Percentiles rank a stretch among this genome's conserved stretches.
Conservation (phyloP, 2,888 invertebrate species). For the Stenurella melanura region DNA sequence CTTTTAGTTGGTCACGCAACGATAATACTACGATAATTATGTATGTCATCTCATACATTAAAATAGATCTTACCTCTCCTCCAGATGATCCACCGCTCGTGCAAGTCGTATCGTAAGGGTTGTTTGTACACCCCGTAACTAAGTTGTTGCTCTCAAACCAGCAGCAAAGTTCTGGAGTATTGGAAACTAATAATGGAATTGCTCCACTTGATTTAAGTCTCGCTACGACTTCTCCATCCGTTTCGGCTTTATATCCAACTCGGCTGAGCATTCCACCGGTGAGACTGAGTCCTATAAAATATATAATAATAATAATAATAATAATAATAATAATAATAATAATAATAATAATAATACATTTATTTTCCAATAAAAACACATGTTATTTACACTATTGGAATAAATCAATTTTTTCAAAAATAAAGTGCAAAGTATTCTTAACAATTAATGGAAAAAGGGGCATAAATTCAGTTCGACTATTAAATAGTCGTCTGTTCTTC, state of each 20-base stretch:
- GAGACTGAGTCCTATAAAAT: constrained; percentile 68
- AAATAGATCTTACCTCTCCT: constrained; percentile 72
- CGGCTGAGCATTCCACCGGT: constrained; percentile 66
- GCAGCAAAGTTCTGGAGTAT: constrained; percentile 79
- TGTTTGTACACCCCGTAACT: constrained; percentile 78
- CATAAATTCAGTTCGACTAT: too few relatives aligned
- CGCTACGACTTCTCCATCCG: constrained; percentile 75
- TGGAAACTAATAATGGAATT: constrained; percentile 79
- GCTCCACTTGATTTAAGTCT: constrained; percentile 76
- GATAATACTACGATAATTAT: too few relatives aligned
- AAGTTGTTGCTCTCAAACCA: constrained; percentile 78
- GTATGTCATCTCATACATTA: neutral
- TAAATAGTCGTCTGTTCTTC: too few relatives aligned
- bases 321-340: too few relatives aligned
- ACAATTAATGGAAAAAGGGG: too few relatives aligned
- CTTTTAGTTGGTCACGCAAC: too few relatives aligned
- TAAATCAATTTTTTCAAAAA: too few relatives aligned
- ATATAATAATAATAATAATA: too few relatives aligned
- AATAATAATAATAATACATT: too few relatives aligned
- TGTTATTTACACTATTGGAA: too few relatives aligned
- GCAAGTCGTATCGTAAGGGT: constrained; percentile 78
- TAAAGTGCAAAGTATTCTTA: too few relatives aligned
- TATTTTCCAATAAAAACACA: too few relatives aligned
- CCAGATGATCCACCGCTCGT: constrained; percentile 81
- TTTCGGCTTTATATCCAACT: constrained; percentile 69